Conservation (phyloP, 64 coral and sea anemone genomes). For the Stichodactyla mertensii region DNA sequence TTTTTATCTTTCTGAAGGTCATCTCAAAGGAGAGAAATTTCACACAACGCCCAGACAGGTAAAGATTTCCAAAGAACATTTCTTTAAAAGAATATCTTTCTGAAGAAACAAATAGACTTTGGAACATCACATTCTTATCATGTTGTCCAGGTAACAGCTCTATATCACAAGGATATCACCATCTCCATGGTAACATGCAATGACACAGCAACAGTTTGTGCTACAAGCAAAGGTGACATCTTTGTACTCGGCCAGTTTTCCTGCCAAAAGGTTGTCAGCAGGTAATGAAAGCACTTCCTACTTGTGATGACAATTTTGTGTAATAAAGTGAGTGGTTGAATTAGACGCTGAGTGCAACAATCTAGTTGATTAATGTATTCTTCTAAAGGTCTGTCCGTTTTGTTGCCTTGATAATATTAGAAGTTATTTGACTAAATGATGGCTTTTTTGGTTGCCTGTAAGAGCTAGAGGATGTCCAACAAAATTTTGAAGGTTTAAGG, state of each 20-base stretch:
- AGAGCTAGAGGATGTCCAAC: no score
- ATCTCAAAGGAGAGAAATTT: slow-evolving; percentile 69
- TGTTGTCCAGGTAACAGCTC: slow-evolving; percentile 53
- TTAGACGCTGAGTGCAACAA: no score
- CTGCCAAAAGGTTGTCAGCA: slow-evolving; percentile 72
- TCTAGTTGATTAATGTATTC: no score
- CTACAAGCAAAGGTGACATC: slow-evolving; percentile 79
- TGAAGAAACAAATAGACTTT: no score
- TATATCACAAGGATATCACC: slow-evolving; percentile 44
- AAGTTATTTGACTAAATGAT: no score
- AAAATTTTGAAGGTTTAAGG: no score
- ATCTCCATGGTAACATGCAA: slow-evolving; percentile 60
- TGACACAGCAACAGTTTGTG: slow-evolving; percentile 66
- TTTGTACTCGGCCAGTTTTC: slow-evolving; percentile 64
- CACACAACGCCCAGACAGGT: slow-evolving; percentile 79
- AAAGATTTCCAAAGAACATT: background rate
- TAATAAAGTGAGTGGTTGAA: no score
- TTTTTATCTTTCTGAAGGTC: slow-evolving; percentile 43
- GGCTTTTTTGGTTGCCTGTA: no score
- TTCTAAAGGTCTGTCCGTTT: no score
- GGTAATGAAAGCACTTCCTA: slow-evolving; percentile 24
- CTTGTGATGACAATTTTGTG: background rate
- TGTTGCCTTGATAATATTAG: no score
- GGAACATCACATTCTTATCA: background rate
- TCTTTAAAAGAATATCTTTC: no score